Percentiles rank a stretch among this genome's conserved stretches.
phyloP scores from a whole-genome alignment of 2,888 invertebrate species.

The Parthenolecanium corni region DNA sequence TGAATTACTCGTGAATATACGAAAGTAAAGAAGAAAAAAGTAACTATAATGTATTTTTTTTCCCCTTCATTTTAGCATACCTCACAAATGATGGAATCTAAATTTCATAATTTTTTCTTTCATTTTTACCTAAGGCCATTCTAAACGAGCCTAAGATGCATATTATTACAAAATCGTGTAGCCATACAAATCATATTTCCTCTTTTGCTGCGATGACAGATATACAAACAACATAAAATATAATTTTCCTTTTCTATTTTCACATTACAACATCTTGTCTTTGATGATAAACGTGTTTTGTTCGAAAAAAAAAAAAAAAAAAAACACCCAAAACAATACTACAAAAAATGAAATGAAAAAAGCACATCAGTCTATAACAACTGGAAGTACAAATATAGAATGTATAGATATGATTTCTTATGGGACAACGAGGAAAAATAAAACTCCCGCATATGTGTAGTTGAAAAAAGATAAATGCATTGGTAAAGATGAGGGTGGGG shows the following conservation, averaged over 20 bases:
- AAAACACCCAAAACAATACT: constrained; percentile 1
- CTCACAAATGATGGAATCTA: no score
- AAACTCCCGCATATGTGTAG: neutral
- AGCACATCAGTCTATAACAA: neutral
- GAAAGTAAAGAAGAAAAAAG: no score
- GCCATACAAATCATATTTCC: neutral
- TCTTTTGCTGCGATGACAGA: neutral
- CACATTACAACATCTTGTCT: neutral
- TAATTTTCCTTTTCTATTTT: neutral
- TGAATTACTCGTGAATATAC: no score
- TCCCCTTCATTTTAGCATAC: no score
- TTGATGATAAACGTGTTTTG: neutral
- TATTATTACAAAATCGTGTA: no score
- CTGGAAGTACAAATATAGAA: neutral
- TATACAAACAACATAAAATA: neutral
- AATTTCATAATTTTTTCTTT: no score
- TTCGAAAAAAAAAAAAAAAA: no score
- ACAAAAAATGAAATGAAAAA: neutral
- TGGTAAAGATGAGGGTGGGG: constrained; percentile 2
- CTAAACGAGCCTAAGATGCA: no score
- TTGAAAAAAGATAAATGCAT: constrained; percentile 1
- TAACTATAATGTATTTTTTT: no score
- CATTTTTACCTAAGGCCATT: no score
- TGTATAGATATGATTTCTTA: no score
- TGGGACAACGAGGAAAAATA: neutral